Percentiles rank a stretch among this genome's conserved stretches.
phyloP scores from a whole-genome alignment of 1,140 invertebrate species.

The Doryteuthis pealeii region DNA sequence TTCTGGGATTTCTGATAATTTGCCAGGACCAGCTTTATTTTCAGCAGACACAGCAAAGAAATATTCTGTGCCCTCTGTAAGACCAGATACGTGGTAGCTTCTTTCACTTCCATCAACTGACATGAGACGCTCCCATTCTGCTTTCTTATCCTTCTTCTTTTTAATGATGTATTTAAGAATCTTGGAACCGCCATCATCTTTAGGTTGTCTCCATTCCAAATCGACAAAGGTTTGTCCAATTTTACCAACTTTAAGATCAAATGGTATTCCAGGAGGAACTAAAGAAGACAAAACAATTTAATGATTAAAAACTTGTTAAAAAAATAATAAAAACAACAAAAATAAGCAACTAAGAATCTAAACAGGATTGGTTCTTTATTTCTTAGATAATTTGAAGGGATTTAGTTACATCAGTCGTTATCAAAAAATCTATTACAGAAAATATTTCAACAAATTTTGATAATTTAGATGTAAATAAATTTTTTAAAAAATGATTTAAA shows the following conservation, averaged over 20 bases:
- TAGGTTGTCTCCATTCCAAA: constrained; percentile 84
- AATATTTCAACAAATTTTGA: too few species aligned
- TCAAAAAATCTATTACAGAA: too few species aligned
- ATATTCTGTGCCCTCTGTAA: constrained; percentile 90
- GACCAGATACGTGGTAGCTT: constrained; percentile 72
- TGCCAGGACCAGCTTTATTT: constrained; percentile 93
- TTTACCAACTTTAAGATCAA: constrained; percentile 77
- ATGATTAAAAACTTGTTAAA: neutral
- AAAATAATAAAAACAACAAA: neutral
- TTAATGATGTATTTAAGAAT: constrained; percentile 60
- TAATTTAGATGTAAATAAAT: too few species aligned
- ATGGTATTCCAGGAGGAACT: constrained; percentile 72
- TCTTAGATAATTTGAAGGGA: too few species aligned
- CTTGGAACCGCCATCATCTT: constrained; percentile 43
- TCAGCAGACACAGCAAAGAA: constrained; percentile 93
- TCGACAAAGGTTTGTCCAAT: constrained; percentile 93
- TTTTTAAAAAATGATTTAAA: neutral
- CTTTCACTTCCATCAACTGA: constrained; percentile 43
- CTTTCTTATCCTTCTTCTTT: constrained; percentile 59
- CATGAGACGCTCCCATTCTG: constrained; percentile 60
- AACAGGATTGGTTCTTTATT: neutral
- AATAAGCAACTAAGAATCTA: neutral
- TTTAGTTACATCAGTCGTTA: too few species aligned
- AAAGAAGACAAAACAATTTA: constrained; percentile 62
- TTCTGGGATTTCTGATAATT: constrained; percentile 83